phyloP scores from a whole-genome alignment of 2,888 invertebrate genomes.

The Ethmia dodecea region DNA sequence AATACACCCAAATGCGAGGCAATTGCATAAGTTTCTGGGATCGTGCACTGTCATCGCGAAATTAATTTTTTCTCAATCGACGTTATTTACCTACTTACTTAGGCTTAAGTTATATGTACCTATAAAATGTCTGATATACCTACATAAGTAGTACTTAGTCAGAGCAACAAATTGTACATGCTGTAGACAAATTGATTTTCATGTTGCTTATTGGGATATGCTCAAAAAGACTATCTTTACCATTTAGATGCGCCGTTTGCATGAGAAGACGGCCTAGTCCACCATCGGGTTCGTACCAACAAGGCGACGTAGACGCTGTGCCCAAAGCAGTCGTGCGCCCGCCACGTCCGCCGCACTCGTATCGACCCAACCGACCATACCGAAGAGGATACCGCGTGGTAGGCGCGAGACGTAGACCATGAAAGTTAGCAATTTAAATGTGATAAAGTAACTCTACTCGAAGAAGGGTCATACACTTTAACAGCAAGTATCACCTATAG shows the following conservation, averaged over 20 bases:
- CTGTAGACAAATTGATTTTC: too few relatives aligned
- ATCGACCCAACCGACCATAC: conserved; percentile 16
- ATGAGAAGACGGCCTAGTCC: conserved; percentile 48
- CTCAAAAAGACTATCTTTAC: too few relatives aligned
- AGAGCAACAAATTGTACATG: too few relatives aligned
- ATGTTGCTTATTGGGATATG: too few relatives aligned
- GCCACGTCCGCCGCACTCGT: conserved; percentile 19
- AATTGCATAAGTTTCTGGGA: too few relatives aligned
- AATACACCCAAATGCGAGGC: too few relatives aligned
- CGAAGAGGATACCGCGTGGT: conserved; percentile 22
- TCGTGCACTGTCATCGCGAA: too few relatives aligned
- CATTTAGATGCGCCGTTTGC: conserved; percentile 63
- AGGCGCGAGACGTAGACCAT: conserved; percentile 38
- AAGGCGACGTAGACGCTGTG: conserved; percentile 46
- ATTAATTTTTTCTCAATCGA: too few relatives aligned
- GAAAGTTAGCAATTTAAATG: conserved; percentile 7
- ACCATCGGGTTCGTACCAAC: conserved; percentile 21
- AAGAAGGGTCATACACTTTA: background rate
- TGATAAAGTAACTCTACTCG: conserved; percentile 1
- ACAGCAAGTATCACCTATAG: background rate
- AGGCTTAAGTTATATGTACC: too few relatives aligned
- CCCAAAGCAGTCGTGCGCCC: conserved; percentile 46
- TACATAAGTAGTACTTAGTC: too few relatives aligned
- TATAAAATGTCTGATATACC: too few relatives aligned
- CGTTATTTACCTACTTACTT: too few relatives aligned